Percentiles rank a stretch among this genome's conserved stretches.
These are phyloP conservation scores for Lysandra coridon DNA, from an alignment of 2,888 invertebrate species.

Conservation along the genomic window DNA sequence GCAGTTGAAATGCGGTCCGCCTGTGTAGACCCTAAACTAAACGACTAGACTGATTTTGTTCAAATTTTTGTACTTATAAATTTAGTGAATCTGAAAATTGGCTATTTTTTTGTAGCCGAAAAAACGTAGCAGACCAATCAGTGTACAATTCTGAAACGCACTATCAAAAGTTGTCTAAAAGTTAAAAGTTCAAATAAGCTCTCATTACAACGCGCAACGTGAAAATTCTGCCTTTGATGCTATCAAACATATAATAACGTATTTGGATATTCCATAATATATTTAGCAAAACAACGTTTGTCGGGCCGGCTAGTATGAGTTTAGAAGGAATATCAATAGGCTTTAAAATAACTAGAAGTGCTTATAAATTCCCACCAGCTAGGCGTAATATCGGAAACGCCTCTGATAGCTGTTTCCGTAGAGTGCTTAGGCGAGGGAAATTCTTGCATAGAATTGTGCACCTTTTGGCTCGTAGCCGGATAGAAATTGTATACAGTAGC, in stretches of 20 bases:
- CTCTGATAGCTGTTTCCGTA: constrained; percentile 3
- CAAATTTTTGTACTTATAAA: too few species aligned
- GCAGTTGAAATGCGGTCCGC: too few species aligned
- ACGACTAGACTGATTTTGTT: too few species aligned
- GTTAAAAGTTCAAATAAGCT: too few species aligned
- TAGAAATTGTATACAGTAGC: background rate
- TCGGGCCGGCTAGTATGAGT: background rate
- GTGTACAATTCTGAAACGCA: background rate
- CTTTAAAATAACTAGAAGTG: background rate
- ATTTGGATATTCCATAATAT: too few species aligned
- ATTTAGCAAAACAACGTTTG: background rate
- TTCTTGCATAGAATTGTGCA: background rate
- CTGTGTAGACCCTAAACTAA: too few species aligned
- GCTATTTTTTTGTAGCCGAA: background rate
- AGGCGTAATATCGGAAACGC: constrained; percentile 4
- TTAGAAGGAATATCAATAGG: background rate
- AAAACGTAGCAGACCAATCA: background rate
- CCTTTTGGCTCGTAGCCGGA: background rate
- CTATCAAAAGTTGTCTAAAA: too few species aligned
- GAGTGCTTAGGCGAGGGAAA: constrained; percentile 5
- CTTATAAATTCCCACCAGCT: background rate
- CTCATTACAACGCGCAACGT: too few species aligned
- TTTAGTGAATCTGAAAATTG: too few species aligned
- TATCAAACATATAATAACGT: too few species aligned
- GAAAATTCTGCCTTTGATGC: too few species aligned